Evolutionary conservation across 2,797 vertebrate species (phyloP).

Genomic region (Coluber constrictor): DNA sequence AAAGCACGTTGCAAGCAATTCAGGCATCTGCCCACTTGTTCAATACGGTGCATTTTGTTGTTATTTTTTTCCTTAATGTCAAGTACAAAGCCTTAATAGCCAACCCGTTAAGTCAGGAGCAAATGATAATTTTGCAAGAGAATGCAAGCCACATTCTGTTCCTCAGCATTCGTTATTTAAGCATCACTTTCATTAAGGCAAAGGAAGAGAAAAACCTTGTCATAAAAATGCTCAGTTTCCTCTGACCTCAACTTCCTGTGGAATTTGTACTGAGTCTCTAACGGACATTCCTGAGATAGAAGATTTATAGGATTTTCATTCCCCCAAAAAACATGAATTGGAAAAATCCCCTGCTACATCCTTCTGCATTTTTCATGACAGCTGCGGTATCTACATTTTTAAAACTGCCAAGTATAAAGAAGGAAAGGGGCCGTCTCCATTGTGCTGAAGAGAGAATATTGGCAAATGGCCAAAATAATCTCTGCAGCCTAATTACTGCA

Average conservation of each 20-base stretch:
- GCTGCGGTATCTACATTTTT: background rate
- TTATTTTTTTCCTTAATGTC: background rate
- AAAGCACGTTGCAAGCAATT: background rate
- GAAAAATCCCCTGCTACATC: background rate
- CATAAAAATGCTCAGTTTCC: background rate
- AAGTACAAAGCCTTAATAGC: background rate
- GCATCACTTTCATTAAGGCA: background rate
- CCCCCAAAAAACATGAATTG: background rate
- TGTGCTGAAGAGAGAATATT: background rate
- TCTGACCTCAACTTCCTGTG: background rate
- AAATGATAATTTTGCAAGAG: slow-evolving; percentile 2
- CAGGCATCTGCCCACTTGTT: background rate
- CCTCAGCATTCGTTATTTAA: background rate
- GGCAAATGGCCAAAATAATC: background rate
- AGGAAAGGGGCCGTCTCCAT: background rate
- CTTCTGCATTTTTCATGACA: background rate
- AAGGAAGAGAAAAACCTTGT: background rate
- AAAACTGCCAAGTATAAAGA: background rate
- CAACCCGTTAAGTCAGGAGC: background rate
- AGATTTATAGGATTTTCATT: background rate
- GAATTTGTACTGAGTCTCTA: background rate
- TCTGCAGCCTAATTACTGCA: background rate
- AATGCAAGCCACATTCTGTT: background rate
- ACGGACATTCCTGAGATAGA: background rate
- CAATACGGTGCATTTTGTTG: background rate